Base-by-base conservation (phyloP, 2,113 vertebrate species). In the Poicephalus meyeri region DNA sequence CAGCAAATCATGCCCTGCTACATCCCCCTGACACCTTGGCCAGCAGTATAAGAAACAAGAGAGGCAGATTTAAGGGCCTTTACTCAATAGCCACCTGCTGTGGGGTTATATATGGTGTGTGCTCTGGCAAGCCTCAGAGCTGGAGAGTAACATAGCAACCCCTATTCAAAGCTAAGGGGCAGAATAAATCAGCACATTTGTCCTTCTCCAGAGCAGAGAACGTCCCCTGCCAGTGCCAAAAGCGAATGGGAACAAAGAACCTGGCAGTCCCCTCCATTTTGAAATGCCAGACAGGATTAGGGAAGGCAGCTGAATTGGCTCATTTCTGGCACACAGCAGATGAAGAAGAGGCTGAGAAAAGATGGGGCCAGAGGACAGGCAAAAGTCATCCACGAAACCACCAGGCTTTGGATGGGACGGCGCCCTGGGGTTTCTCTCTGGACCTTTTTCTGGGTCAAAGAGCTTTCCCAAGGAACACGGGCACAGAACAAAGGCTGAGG, bases 131-230 rank as follows among this genome's bases (percentile, higher is more conserved):
- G 87, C 63, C 91, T 96, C 71, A 69, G 92, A 96, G 91, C 80
- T 81, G 82, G 66, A 93, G 52, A 65, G 97, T 97, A 97, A 96
- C 97, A 55, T 96, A 97, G 97, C 96, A 97, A 97, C 97, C 92
- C 86, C 92, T 97, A 97, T 97, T 97, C 92, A 95, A 95, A 96
- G 85, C 82, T 91, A 94, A 96, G 96, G 95, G 96, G 91, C 91
- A 97, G 95, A 97, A 97, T 96, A 97, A 97, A 97, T 97, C 95
- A 94, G 94, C 91, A 86, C 91, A 96, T 95, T 97, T 94, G 94
- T 97, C 96, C 95, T 95, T 94, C 86, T 94, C 74, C 87, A 82
- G 92, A 95, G 70, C 65, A 94, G 80, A 94, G 95, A 95, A 93
- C 87, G 95, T 97, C 69, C 92, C 90, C 85, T 91, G 71, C 80